Evolutionary conservation across 1,140 invertebrate species (phyloP), one percentile per base, ranked within the genome.

Genomic region (Propsilocerus akamusi): DNA sequence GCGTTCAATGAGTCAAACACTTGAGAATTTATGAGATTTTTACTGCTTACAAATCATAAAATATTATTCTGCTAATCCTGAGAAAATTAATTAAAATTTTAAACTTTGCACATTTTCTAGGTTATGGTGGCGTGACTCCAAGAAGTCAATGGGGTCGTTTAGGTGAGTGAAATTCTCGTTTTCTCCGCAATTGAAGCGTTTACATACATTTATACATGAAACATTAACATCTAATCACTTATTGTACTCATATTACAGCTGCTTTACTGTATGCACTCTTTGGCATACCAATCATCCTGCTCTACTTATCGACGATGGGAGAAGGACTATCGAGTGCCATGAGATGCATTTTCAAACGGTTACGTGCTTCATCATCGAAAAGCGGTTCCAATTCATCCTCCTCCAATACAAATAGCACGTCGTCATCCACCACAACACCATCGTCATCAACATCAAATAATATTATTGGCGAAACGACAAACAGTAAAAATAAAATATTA

Each of bases 121-220:
- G 92, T 50, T 94, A 94, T 60, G 91, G 93, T 25, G 88, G 87
- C 60, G 84, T 94, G 46, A 81, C 88, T 7, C 92, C 92, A 1
- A 79, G 83, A 58, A 97, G 93, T 0, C 72, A 86, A 26, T 85
- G 82, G 77, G 90, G 92, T 52, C 58, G 70, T 57, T 50, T 85
- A 79, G 56, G 60, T 90, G 51, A 41, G 22, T 41, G 22, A 20
- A 41, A 14, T 41, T n/a, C n/a, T n/a, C n/a, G n/a, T n/a, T n/a
- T n/a, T n/a, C n/a, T n/a, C n/a, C n/a, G n/a, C n/a, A n/a, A n/a
- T n/a, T n/a, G n/a, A n/a, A n/a, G n/a, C n/a, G n/a, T n/a, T n/a
- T n/a, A n/a, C n/a, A n/a, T n/a, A n/a, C n/a, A n/a, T n/a, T n/a
- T n/a, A n/a, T n/a, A n/a, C n/a, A n/a, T n/a, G 14, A 30, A n/a